These are phyloP conservation scores for Erynnis tages DNA, from an alignment of 2,888 invertebrate species.

Conservation along the genomic window DNA sequence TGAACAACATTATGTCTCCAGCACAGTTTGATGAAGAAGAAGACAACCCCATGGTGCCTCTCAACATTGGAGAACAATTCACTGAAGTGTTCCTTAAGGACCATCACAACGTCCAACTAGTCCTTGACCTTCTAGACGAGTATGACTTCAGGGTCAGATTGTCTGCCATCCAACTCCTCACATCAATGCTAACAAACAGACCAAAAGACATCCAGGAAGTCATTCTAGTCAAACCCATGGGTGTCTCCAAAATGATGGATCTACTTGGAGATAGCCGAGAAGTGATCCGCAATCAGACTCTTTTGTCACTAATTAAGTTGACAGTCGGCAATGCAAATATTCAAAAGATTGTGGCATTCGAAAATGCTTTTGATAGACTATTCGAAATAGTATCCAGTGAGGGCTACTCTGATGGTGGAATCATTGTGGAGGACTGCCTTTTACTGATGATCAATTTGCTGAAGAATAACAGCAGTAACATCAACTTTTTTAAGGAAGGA, in stretches of 20 bases:
- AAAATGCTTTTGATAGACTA: conserved; percentile 97
- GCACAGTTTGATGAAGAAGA: conserved; percentile 91
- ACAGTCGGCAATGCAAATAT: conserved; percentile 97
- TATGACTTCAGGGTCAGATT: conserved; percentile 97
- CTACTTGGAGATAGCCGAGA: conserved; percentile 95
- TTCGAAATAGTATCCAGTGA: conserved; percentile 96
- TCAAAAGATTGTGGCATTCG: conserved; percentile 99
- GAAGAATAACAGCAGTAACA: conserved; percentile 97
- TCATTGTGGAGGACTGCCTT: conserved; percentile 98
- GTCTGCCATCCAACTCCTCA: conserved; percentile 93
- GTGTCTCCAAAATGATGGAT: conserved; percentile 98
- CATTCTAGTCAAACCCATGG: conserved; percentile 95
- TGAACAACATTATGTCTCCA: conserved; percentile 93
- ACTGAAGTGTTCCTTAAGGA: conserved; percentile 98
- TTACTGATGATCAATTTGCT: conserved; percentile 95
- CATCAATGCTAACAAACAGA: conserved; percentile 92
- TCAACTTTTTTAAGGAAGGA: conserved; percentile 99
- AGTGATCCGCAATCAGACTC: conserved; percentile 96
- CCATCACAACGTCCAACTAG: conserved; percentile 89
- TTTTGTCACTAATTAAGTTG: conserved; percentile 94
- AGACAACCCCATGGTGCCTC: conserved; percentile 82
- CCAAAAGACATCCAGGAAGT: conserved; percentile 94
- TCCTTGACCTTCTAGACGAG: conserved; percentile 94
- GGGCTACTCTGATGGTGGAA: conserved; percentile 96
- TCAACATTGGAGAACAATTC: conserved; percentile 94